Conservation (phyloP, 2,797 vertebrate species). For the Chelon labrosus region DNA sequence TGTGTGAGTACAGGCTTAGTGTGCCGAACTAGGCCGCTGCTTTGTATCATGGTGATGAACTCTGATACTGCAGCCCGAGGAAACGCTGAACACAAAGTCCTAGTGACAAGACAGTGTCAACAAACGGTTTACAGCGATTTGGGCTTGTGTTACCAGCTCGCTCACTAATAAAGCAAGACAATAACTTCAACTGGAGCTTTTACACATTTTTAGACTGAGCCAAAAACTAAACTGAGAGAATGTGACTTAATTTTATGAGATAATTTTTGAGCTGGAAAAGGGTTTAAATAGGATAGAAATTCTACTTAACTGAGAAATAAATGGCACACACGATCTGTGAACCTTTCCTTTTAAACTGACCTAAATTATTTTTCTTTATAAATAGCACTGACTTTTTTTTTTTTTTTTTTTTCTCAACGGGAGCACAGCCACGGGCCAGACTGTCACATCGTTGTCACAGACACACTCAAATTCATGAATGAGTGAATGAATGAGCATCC, state of each 20-base stretch:
- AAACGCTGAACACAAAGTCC: conserved; percentile 49
- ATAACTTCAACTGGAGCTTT: neutral
- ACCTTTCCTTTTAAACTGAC: neutral
- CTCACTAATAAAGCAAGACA: neutral
- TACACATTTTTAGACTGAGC: neutral
- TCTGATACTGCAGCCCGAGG: conserved; percentile 61
- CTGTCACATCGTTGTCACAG: conserved; percentile 34
- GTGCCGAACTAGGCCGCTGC: conserved; percentile 38
- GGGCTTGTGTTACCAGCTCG: conserved; percentile 21
- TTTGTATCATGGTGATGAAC: conserved; percentile 49
- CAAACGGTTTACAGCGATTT: conserved; percentile 45
- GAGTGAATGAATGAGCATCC: conserved; percentile 37
- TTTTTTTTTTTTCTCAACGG: conserved; percentile 10
- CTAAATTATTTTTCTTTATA: neutral
- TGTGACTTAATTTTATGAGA: neutral
- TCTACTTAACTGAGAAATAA: too few species aligned
- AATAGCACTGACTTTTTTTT: neutral
- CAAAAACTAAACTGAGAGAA: neutral
- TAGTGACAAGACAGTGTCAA: conserved; percentile 59
- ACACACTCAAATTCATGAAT: conserved; percentile 34
- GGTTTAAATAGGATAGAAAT: too few species aligned
- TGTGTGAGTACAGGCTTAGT: conserved; percentile 11
- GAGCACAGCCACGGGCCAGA: conserved; percentile 15
- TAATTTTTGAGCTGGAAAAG: too few species aligned
- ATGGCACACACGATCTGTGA: too few species aligned